phyloP scores from a whole-genome alignment of 2,113 vertebrate genomes.

The Azemiops feae region DNA sequence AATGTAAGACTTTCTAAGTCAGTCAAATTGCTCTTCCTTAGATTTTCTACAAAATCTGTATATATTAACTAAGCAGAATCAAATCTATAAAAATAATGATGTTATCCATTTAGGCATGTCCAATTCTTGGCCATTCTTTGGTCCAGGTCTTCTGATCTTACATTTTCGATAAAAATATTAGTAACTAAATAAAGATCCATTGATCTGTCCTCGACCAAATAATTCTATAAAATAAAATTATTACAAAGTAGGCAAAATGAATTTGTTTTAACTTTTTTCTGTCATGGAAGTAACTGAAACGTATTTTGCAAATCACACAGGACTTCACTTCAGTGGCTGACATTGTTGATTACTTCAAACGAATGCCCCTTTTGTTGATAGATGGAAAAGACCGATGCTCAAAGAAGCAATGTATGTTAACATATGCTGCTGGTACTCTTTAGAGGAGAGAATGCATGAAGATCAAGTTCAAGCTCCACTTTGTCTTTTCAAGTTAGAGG shows the following conservation, averaged over 20 bases:
- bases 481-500: background rate
- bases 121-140: background rate
- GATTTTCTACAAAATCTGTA: background rate
- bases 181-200: background rate
- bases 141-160: background rate
- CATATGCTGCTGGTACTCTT: slow-evolving; percentile 71
- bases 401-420: slow-evolving; percentile 87
- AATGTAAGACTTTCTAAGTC: background rate
- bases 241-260: background rate
- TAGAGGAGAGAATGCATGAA: slow-evolving; percentile 50
- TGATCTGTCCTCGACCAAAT: background rate
- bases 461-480: background rate
- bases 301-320: slow-evolving; percentile 56
- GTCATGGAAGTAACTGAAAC: background rate
- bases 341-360: slow-evolving; percentile 85
- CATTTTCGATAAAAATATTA: background rate
- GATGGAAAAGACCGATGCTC: slow-evolving; percentile 87
- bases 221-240: slow-evolving; percentile 1
- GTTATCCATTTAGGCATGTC: background rate
- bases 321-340: slow-evolving; percentile 81
- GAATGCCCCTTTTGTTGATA: slow-evolving; percentile 87
- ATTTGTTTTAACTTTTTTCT: background rate
- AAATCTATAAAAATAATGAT: background rate
- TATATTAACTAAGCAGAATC: background rate
- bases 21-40: background rate